Evolutionary conservation across 2,113 vertebrate species (phyloP), one percentile per base, ranked within the genome.

Genomic region (Coregonus clupeaformis): DNA sequence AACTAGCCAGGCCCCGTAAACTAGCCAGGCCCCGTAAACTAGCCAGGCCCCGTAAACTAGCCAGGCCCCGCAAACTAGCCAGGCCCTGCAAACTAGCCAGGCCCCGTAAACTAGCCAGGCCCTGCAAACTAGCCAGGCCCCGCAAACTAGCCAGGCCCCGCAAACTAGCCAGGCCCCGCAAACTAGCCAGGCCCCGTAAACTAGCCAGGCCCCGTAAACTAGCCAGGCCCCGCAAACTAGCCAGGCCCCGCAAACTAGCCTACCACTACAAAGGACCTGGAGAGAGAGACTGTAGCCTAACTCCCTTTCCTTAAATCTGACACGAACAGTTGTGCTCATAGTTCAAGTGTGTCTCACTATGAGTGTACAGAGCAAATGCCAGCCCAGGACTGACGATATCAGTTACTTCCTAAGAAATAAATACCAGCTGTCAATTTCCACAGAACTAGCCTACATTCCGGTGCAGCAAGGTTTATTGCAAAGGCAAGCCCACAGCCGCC

Each of bases 331-430:
- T 22, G 32, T 11, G 65, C 27, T 16, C 27, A 2, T 9, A 68
- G n/a, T 9, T 47, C 47, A 47, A 68, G 42, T 22, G n/a, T 45
- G n/a, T 47, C 60, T 16, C 67, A 45, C n/a, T 62, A n/a, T 6
- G 32, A 47, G 3, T 45, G n/a, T 3, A 49, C 20, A 68, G 78
- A 67, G 57, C 45, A 4, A 73, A 18, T 42, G 9, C 36, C 36
- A 42, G 36, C 36, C 36, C 9, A 42, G 36, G 36, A 42, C 36
- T 42, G 36, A 75, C 71, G 57, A 63, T 49, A 80, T 5, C n/a
- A 70, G 52, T 62, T 32, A 59, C 62, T 70, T 45, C 45, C 75
- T 42, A 22, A 45, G 65, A 69, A 69, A 25, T 45, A 69, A 69
- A 25, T 52, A 69, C 7, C 30, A 30, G 57, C 25, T 25, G 52